Base-by-base conservation (phyloP, 2,797 vertebrate genomes). In the Lophotriccus pileatus region DNA sequence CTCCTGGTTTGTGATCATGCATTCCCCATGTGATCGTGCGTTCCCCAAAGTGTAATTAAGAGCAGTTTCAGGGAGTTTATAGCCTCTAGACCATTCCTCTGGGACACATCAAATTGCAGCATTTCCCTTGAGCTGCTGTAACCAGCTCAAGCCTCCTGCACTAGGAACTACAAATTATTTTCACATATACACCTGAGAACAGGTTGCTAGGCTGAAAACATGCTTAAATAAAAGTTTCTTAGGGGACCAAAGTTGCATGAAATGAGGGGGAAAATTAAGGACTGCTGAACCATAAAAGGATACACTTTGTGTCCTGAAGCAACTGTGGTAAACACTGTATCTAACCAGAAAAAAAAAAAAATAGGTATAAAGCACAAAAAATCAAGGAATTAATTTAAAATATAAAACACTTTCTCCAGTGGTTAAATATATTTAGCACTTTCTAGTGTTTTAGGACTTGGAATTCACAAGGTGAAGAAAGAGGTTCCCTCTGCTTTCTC, bases 401-500 rank as follows among this genome's bases (percentile, higher is more conserved):
- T 84, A 62, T 55, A 73, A 88, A 75, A 14, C 28, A 73, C 27
- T 87, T 95, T 83, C 10, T 80, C 68, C 32, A 68, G 49, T 43
- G 52, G 60, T 80, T 92, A 83, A 94, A 82, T 6, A 60, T 60
- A 77, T 85, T 87, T 89, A 87, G 49, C 91, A 91, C 62, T 74
- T 95, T 91, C 95, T 95, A 78, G 53, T 85, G 46, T 77, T 96
- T 87, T 93, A 94, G 75, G 77, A 83, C 72, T 93, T 85, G 72
- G 79, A 89, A 89, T 87, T 91, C 68, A 80, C 17, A 67, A 62
- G 21, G 39, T 52, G 63, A 95, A 77, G 55, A 90, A 89, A 84
- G 69, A 81, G 15, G 15, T 24, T 95, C 58, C 84, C 12, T 92
- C 70, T 70, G 12, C 17, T 64, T 47, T 76, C 12, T 73, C 14